Base-by-base conservation (phyloP, 1,140 invertebrate genomes). In the Tenebrio molitor region DNA sequence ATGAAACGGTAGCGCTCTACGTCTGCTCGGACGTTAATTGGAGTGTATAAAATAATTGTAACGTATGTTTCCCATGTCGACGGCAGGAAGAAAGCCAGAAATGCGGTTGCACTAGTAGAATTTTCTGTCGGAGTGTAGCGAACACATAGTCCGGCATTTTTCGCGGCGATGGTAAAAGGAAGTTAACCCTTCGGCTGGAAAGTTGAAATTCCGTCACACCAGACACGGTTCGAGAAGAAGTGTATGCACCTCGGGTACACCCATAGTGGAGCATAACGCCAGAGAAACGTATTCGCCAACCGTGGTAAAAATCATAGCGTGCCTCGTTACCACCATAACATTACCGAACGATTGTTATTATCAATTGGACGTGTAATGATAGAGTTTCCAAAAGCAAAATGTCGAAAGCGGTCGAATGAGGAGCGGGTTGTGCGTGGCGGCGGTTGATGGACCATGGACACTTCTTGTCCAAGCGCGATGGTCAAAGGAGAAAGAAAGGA, bases 191-290 rank as follows among this genome's bases (percentile, higher is more conserved):
- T 42, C 36, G 23, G 65, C 44, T 68, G 65, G 65, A 68, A 68
- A 68, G 65, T 68, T 68, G 65, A 68, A 68, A 68, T 68, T 68
- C 65, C 65, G 65, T 68, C 65, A 68, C 65, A 68, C 65, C 65
- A 68, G 25, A 66, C 21, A 42, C 64, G 36, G 34, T 66, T 21
- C 19, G 64, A 41, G 29, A 25, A 62, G 19, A 14, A 36, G 19
- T 41, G 39, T 10, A n/a, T 34, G 21, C 16, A 16, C 39, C 15
- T 64, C 8, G 33, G 10, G 62, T 21, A 33, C 58, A 33, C 44
- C 17, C 34, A 65, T 50, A 50, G 1, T 50, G 17, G 34, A 50
- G 44, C 44, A 50, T 29, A 29, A 33, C 19, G 58, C 58, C 29
- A 33, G 44, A 44, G 65, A 68, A 68, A 44, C 44, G 65, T 46